Percentiles rank a stretch among this genome's conserved stretches.
These are phyloP conservation scores for Apodemus agrarius DNA, from an alignment of 2,797 vertebrate genomes.

Conservation along the genomic window DNA sequence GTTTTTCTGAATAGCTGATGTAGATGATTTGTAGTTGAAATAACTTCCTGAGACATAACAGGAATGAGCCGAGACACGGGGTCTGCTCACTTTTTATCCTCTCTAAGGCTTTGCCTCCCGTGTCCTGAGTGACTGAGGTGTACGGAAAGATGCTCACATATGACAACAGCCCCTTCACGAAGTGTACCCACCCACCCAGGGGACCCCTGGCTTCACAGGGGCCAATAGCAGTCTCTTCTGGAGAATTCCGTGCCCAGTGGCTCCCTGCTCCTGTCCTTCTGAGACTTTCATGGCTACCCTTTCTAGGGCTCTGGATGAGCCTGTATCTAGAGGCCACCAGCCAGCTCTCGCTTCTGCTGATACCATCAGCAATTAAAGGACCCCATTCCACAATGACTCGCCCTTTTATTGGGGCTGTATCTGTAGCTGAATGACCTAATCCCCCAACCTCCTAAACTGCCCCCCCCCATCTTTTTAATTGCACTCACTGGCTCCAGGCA, in stretches of 20 bases:
- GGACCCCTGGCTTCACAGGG: neutral
- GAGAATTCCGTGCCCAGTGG: neutral
- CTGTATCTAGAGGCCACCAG: slow-evolving; percentile 16
- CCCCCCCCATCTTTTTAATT: slow-evolving; percentile 57
- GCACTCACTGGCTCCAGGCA: slow-evolving; percentile 46
- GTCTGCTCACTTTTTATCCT: neutral
- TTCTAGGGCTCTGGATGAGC: neutral
- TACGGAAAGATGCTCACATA: neutral
- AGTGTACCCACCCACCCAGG: neutral
- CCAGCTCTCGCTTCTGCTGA: neutral
- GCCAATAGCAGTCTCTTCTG: neutral
- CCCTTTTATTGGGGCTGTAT: slow-evolving; percentile 6
- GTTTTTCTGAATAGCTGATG: neutral
- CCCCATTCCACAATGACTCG: slow-evolving; percentile 45
- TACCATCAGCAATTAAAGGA: slow-evolving; percentile 9
- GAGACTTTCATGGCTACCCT: neutral
- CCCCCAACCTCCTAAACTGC: slow-evolving; percentile 41
- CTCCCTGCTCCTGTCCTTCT: neutral
- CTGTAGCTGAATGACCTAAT: slow-evolving; percentile 32
- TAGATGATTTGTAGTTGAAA: neutral
- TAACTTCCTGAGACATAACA: neutral
- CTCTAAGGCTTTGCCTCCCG: neutral
- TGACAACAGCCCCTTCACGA: neutral
- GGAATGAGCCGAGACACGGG: neutral
- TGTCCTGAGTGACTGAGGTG: neutral